Conservation (phyloP, 1,140 invertebrate species). For the Pseudomyrmex pallidus region DNA sequence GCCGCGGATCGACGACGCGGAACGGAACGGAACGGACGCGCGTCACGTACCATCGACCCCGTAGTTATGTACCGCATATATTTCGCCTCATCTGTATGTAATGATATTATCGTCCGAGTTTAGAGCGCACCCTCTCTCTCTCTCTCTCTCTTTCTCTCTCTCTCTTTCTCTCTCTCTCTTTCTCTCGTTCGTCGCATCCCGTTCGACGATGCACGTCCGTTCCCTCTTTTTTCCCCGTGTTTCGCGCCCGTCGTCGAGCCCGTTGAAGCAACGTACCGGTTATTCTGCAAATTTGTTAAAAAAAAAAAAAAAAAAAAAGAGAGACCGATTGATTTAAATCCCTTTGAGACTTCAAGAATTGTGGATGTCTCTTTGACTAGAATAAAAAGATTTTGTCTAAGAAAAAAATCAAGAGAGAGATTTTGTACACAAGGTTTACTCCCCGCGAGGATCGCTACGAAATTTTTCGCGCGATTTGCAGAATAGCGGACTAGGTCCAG, state of each 20-base stretch:
- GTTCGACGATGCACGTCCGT: conserved; percentile 8
- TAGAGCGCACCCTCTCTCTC: conserved; percentile 6
- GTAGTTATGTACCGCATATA: conserved; percentile 36
- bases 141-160: conserved; percentile 23
- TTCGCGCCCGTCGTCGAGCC: not conserved
- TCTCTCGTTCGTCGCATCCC: not conserved
- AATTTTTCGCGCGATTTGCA: conserved; percentile 20
- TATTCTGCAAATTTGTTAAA: conserved; percentile 41
- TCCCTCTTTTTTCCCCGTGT: conserved; percentile 1
- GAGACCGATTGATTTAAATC: too few species aligned
- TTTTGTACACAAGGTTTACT: not conserved
- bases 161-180: conserved; percentile 19
- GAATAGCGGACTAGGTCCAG: conserved; percentile 18
- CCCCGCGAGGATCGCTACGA: not conserved
- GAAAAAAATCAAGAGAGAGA: not conserved
- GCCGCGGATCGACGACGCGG: conserved; percentile 18
- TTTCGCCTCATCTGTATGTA: conserved; percentile 46
- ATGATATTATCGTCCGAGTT: conserved; percentile 46
- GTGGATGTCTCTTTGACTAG: not conserved
- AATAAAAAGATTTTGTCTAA: not conserved
- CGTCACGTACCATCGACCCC: conserved; percentile 23
- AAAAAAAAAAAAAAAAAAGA: not conserved
- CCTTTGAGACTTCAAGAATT: too few species aligned
- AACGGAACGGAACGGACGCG: conserved; percentile 14
- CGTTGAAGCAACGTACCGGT: not conserved